Conservation (phyloP, 1,140 invertebrate genomes). For the Antheraea pernyi region DNA sequence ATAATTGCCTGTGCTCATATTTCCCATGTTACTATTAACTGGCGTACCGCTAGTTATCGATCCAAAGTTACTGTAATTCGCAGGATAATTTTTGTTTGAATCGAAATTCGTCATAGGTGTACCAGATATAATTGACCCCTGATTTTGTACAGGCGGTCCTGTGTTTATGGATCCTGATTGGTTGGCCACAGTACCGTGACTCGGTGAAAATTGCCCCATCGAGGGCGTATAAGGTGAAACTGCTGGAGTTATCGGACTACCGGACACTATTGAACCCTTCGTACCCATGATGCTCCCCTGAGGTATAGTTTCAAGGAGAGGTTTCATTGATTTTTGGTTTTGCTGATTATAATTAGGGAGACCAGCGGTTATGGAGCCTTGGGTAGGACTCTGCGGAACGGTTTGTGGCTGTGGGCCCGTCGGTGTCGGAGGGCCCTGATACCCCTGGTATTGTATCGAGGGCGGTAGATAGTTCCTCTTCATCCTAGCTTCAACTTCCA, state of each 20-base stretch:
- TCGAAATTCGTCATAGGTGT: slow-evolving; percentile 26
- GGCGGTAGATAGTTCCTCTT: slow-evolving; percentile 88
- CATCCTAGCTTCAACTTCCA: slow-evolving; percentile 94
- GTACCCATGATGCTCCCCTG: slow-evolving; percentile 54
- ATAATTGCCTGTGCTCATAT: not conserved
- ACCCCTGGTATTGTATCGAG: slow-evolving; percentile 76
- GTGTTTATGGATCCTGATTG: slow-evolving; percentile 19
- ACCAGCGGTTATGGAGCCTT: slow-evolving; percentile 49
- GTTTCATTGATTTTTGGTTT: slow-evolving; percentile 57
- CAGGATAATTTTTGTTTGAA: not conserved
- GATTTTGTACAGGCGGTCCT: slow-evolving; percentile 18
- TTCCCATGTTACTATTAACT: not conserved
- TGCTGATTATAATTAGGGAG: slow-evolving; percentile 74
- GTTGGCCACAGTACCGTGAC: slow-evolving; percentile 17
- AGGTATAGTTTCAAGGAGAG: slow-evolving; percentile 57
- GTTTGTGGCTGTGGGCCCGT: slow-evolving; percentile 19
- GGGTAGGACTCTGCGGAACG: slow-evolving; percentile 33
- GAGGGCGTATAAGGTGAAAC: slow-evolving; percentile 20
- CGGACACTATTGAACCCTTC: slow-evolving; percentile 33
- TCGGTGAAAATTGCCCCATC: slow-evolving; percentile 21
- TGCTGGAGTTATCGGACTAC: slow-evolving; percentile 23
- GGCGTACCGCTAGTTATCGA: slow-evolving; percentile 15
- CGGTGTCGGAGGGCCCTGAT: slow-evolving; percentile 37
- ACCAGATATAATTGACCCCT: slow-evolving; percentile 32
- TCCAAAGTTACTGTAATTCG: slow-evolving; percentile 14